phyloP scores from a whole-genome alignment of 2,888 invertebrate genomes.

The Teleiodes luculella region DNA sequence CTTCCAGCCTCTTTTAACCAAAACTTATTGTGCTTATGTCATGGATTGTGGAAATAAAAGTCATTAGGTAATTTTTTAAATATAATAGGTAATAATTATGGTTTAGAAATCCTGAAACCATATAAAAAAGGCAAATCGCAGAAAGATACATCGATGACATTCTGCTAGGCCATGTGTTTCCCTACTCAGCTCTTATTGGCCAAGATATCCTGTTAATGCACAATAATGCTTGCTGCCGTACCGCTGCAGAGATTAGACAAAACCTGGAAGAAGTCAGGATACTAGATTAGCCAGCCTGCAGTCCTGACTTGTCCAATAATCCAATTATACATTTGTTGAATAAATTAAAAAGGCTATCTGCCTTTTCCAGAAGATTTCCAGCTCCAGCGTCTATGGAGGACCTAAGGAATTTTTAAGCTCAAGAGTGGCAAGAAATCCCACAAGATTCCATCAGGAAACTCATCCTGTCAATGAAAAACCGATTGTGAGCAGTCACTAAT shows the following conservation, averaged over 20 bases:
- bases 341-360: background rate
- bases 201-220: conserved; percentile 15
- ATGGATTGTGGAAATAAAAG: background rate
- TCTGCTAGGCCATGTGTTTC: conserved; percentile 15
- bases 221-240: conserved; percentile 12
- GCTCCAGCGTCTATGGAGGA: background rate
- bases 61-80: background rate
- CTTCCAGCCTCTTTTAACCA: background rate
- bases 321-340: conserved; percentile 19
- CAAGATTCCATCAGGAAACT: background rate
- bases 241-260: background rate
- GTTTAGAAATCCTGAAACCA: background rate
- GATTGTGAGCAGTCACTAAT: conserved; percentile 14
- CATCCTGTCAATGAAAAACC: conserved; percentile 13
- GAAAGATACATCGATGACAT: conserved; percentile 16
- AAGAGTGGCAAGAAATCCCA: conserved; percentile 2
- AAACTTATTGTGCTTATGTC: background rate
- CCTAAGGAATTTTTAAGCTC: background rate
- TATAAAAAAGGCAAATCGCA: background rate
- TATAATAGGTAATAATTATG: too few species aligned
- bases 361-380: background rate
- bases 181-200: conserved; percentile 13
- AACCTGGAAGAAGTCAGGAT: conserved; percentile 15
- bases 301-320: conserved; percentile 9
- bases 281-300: conserved; percentile 15